Evolutionary conservation across 2,797 vertebrate species (phyloP).

Genomic region (Microctenopoma lineatum): DNA sequence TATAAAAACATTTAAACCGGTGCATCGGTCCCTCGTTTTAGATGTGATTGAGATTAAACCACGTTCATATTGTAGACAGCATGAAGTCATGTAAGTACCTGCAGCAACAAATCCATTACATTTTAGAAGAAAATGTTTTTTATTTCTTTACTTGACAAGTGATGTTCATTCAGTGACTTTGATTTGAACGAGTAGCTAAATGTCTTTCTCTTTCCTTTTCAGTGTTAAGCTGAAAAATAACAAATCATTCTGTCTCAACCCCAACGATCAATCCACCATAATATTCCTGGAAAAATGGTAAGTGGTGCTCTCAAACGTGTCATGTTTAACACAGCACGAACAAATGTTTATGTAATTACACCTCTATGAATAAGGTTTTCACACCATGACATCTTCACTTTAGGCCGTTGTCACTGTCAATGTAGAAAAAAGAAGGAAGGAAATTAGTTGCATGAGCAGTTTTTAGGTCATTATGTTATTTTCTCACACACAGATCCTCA

Average conservation of each 20-base stretch:
- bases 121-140: too few species aligned
- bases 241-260: not conserved
- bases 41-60: rapidly evolving
- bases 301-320: not conserved
- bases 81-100: conserved; percentile 72
- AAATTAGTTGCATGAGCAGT: too few species aligned
- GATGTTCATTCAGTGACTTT: not conserved
- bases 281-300: rapidly evolving
- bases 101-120: not conserved
- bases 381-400: too few species aligned
- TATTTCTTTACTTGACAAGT: not conserved
- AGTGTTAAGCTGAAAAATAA: conserved; percentile 25
- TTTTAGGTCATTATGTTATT: too few species aligned
- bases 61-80: conserved; percentile 49
- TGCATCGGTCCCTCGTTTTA: rapidly evolving
- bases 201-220: conserved; percentile 4
- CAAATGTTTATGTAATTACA: not conserved
- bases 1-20: rapidly evolving
- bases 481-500: too few species aligned
- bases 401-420: too few species aligned
- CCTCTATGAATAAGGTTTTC: too few species aligned
- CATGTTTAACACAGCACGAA: not conserved
- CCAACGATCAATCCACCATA: rapidly evolving
- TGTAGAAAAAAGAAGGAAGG: too few species aligned
- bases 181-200: not conserved